Percentiles rank a stretch among this genome's conserved stretches.
phyloP scores from a whole-genome alignment of 2,113 vertebrate genomes.

The Ammodytes marinus region DNA sequence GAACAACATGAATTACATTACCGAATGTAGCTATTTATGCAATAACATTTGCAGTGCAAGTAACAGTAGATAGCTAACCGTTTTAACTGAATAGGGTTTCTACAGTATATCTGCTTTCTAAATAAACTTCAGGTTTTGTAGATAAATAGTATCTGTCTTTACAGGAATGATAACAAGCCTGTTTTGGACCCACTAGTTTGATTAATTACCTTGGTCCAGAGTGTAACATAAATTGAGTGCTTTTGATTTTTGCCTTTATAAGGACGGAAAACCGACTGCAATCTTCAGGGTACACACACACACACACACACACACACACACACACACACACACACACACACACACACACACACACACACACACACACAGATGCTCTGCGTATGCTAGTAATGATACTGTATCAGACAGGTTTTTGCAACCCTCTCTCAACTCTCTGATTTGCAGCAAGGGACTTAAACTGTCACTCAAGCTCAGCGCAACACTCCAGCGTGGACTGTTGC shows the following conservation, averaged over 20 bases:
- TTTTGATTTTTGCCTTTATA: slow-evolving; percentile 17
- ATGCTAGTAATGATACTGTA: slow-evolving; percentile 2
- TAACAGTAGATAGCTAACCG: neutral
- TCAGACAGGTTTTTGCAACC: slow-evolving; percentile 24
- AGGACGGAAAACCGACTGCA: slow-evolving; percentile 1
- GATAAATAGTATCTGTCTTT: slow-evolving; percentile 1
- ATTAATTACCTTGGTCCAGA: slow-evolving; percentile 6
- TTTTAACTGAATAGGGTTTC: neutral
- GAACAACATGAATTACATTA: neutral
- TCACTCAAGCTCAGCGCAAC: neutral
- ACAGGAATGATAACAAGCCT: slow-evolving; percentile 12
- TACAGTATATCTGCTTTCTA: neutral
- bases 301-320: too few relatives aligned
- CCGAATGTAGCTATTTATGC: neutral
- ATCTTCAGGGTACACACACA: neutral
- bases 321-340: too few relatives aligned
- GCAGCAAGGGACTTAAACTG: slow-evolving; percentile 18
- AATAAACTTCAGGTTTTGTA: neutral
- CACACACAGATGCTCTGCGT: neutral
- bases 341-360: neutral
- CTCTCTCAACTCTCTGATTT: slow-evolving; percentile 6
- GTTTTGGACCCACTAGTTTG: neutral
- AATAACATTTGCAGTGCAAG: neutral
- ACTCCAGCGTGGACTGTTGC: slow-evolving; percentile 13
- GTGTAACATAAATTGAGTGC: slow-evolving; percentile 10